Evolutionary conservation across 1,140 invertebrate species (phyloP), one percentile per base, ranked within the genome.

Genomic region (Melipona quadrifasciata): DNA sequence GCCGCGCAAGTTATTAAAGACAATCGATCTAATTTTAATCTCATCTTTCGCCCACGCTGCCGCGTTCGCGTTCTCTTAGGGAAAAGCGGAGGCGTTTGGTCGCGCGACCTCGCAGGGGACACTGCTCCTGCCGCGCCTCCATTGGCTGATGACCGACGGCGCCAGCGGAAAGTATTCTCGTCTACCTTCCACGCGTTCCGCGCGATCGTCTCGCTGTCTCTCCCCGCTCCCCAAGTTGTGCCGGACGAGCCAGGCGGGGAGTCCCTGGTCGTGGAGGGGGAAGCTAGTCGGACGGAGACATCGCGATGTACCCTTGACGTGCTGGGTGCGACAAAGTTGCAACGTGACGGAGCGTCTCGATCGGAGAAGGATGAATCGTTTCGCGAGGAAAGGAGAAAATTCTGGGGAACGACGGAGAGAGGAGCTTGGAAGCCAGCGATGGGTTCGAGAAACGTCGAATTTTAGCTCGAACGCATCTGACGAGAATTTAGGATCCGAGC

Each of bases 11-110:
- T 90, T 90, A 90, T 90, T 90, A 87, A 89, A 85, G 88, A 82
- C 87, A 80, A 90, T 90, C 88, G 82, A 90, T 90, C 88, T 90
- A 90, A 90, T 90, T 89, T 90, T 89, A 89, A 90, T 90, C 81
- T 83, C 80, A 64, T 86, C 74, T 90, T 78, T 89, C 87, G 87
- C 87, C 87, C 84, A 89, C 81, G 75, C 84, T 55, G 53, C 68
- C 31, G 82, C 73, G 61, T 74, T 86, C 39, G 39, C 39, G 39
- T 47, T 47, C 39, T 8, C 72, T 72, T 34, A 8, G 73, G 68
- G 61, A 64, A 81, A 86, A 78, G 75, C 64, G 74, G 57, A 67
- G 81, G 78, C 78, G 79, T 89, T 83, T 86, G 83, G 75, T 82
- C 80, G 87, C 67, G 73, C 88, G 87, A 89, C 84, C 80, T 89